Evolutionary conservation across 1,140 invertebrate species (phyloP).

Genomic region (Sweltsa coloradensis): DNA sequence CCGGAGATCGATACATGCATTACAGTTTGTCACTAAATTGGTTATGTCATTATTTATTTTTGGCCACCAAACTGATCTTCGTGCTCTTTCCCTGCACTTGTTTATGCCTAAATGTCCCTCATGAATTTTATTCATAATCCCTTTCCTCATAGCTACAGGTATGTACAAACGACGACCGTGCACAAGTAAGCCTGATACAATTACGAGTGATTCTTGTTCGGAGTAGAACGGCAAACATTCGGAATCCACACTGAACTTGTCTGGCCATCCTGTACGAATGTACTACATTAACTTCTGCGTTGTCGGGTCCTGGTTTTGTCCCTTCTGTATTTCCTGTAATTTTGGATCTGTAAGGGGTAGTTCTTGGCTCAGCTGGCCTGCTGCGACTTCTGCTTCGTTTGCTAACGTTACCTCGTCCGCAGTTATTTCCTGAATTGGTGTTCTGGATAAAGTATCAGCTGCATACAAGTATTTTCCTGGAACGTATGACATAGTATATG

Average conservation of each 20-base stretch:
- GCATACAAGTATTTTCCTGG: not conserved
- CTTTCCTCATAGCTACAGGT: slow-evolving; percentile 13
- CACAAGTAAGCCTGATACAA: not conserved
- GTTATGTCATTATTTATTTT: slow-evolving; percentile 22
- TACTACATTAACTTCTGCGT: not conserved
- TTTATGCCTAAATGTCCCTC: slow-evolving; percentile 26
- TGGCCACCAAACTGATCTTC: slow-evolving; percentile 27
- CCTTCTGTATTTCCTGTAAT: not conserved
- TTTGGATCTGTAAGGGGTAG: not conserved
- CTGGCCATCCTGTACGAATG: not conserved
- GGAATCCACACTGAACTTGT: not conserved
- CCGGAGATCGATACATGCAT: slow-evolving; percentile 10
- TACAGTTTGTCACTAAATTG: slow-evolving; percentile 17
- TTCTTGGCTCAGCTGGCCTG: not conserved
- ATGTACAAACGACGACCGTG: slow-evolving; percentile 18
- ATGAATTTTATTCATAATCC: slow-evolving; percentile 21
- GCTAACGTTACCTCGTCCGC: not conserved
- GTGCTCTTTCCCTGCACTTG: slow-evolving; percentile 21
- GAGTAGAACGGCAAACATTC: not conserved
- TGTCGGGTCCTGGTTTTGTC: not conserved
- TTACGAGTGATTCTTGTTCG: not conserved
- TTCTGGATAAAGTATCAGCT: not conserved
- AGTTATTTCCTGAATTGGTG: not conserved
- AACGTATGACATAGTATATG: not conserved
- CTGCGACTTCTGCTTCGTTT: not conserved